Conservation (phyloP, 2,797 vertebrate species). For the Sus cebifrons region DNA sequence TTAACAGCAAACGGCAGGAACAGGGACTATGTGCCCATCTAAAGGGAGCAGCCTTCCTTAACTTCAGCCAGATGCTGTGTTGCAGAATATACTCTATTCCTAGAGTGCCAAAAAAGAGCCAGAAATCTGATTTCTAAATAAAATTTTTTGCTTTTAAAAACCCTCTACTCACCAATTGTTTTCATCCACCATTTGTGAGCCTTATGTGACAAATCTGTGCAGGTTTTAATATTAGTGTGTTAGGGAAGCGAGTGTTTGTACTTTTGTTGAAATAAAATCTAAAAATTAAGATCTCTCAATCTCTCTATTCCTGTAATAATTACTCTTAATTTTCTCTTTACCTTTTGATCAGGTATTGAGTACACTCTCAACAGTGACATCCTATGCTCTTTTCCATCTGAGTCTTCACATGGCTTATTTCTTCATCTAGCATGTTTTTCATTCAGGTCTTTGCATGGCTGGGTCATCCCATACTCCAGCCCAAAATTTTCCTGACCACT, state of each 20-base stretch:
- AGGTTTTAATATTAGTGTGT: background rate
- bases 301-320: background rate
- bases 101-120: background rate
- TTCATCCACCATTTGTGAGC: slow-evolving; percentile 36
- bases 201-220: background rate
- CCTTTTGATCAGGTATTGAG: background rate
- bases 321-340: background rate
- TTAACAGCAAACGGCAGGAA: background rate
- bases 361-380: background rate
- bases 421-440: background rate
- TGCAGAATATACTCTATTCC: background rate
- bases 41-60: background rate
- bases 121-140: slow-evolving; percentile 38
- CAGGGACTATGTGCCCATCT: background rate
- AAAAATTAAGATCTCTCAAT: background rate
- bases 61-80: background rate
- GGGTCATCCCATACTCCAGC: background rate
- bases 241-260: background rate
- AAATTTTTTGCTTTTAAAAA: slow-evolving; percentile 45
- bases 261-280: background rate
- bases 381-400: background rate
- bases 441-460: background rate
- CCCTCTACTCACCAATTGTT: background rate
- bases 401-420: background rate
- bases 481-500: background rate